Percentiles rank a stretch among this genome's conserved stretches.
Conservation (phyloP, 2,113 vertebrate species). For the Herpailurus yagouaroundi region DNA sequence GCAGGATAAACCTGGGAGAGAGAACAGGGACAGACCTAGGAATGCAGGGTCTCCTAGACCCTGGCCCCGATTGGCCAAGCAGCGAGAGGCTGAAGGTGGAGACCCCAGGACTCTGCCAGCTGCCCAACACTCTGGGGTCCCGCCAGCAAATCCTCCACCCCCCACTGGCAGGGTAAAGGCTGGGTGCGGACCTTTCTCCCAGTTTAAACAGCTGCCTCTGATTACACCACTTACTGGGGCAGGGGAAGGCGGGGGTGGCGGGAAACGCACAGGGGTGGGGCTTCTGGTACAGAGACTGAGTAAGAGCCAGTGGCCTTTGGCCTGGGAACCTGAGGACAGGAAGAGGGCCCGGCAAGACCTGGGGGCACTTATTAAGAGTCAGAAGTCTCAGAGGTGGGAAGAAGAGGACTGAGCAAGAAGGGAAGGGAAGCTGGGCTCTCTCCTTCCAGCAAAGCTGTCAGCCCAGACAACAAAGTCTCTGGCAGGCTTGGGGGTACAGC, state of each 20-base stretch:
- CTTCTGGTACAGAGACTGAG: constrained; percentile 55
- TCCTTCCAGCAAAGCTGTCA: neutral
- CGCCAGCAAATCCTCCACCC: constrained; percentile 49
- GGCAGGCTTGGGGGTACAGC: neutral
- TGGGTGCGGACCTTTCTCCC: constrained; percentile 74
- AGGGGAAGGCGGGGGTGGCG: constrained; percentile 50
- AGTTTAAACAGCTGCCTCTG: constrained; percentile 74
- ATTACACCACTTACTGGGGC: constrained; percentile 74
- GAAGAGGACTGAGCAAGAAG: neutral
- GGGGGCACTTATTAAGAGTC: neutral
- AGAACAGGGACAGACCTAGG: neutral
- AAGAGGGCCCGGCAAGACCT: neutral
- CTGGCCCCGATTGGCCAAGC: neutral
- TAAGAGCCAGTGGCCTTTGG: constrained; percentile 67
- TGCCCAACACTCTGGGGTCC: constrained; percentile 47
- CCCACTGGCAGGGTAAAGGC: constrained; percentile 45
- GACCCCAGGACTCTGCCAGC: constrained; percentile 31
- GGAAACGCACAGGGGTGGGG: constrained; percentile 62
- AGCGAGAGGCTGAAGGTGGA: neutral
- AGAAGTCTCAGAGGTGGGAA: neutral
- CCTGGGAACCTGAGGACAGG: constrained; percentile 29
- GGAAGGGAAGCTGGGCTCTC: neutral
- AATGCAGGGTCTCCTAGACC: neutral
- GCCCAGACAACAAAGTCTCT: neutral
- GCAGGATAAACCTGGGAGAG: neutral